Conservation (phyloP, 2,797 vertebrate species). For the Pelodytes ibericus region DNA sequence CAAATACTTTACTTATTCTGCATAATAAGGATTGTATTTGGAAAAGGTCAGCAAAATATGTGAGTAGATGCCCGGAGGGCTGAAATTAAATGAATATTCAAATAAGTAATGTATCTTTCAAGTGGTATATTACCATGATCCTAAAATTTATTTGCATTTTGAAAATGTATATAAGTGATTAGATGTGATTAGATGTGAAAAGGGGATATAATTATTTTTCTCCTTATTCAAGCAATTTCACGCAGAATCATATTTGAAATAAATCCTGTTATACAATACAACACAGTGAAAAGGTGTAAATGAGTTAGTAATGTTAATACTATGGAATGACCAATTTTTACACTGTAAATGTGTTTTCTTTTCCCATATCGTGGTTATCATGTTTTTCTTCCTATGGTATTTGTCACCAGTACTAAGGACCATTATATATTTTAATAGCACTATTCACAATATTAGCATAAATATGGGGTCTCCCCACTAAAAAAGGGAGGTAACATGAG, state of each 20-base stretch:
- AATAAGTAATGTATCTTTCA: slow-evolving; percentile 37
- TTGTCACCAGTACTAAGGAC: too few species aligned
- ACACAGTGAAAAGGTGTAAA: too few species aligned
- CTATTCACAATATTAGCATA: too few species aligned
- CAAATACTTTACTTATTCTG: slow-evolving; percentile 29
- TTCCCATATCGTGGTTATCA: too few species aligned
- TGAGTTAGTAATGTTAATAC: too few species aligned
- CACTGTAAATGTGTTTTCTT: too few species aligned
- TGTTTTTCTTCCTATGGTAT: too few species aligned
- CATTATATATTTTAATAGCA: too few species aligned
- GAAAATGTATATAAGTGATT: slow-evolving; percentile 6
- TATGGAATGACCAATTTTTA: too few species aligned
- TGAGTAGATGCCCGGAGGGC: slow-evolving; percentile 29
- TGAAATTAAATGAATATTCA: slow-evolving; percentile 36
- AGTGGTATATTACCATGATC: slow-evolving; percentile 25
- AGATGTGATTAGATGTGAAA: too few species aligned
- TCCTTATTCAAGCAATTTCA: neutral
- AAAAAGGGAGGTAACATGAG: too few species aligned
- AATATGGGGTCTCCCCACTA: too few species aligned
- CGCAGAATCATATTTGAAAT: neutral
- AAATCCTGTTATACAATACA: neutral
- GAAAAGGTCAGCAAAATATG: slow-evolving; percentile 34
- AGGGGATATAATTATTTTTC: neutral
- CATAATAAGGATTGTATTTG: slow-evolving; percentile 18
- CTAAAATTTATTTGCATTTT: slow-evolving; percentile 35